phyloP scores from a whole-genome alignment of 2,888 invertebrate genomes.

The Cheilosia soror region DNA sequence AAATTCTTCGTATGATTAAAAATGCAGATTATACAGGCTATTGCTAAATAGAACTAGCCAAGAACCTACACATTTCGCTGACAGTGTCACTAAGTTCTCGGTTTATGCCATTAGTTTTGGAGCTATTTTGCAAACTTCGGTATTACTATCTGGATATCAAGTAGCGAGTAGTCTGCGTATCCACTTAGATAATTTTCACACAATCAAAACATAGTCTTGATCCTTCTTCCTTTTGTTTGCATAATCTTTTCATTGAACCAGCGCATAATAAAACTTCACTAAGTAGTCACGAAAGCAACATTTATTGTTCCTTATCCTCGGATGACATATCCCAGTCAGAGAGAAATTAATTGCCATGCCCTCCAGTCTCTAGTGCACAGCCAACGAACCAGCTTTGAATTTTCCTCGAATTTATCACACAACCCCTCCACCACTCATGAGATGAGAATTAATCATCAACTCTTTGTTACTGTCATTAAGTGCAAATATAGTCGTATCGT shows the following conservation, averaged over 20 bases:
- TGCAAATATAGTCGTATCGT: conserved; percentile 61
- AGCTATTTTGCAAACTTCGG: too few species aligned
- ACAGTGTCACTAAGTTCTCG: too few species aligned
- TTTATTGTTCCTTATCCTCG: conserved; percentile 50
- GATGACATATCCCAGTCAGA: conserved; percentile 43
- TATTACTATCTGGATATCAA: too few species aligned
- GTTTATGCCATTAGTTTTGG: too few species aligned
- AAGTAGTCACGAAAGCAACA: conserved; percentile 52
- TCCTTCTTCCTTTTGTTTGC: not conserved
- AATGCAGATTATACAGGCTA: too few species aligned
- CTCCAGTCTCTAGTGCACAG: not conserved
- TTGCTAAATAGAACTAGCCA: too few species aligned
- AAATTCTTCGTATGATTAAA: too few species aligned
- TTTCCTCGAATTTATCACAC: conserved; percentile 57
- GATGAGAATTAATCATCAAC: conserved; percentile 72
- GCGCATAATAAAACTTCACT: conserved; percentile 13
- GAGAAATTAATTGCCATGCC: conserved; percentile 57
- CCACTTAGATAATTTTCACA: too few species aligned
- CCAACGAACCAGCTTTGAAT: conserved; percentile 40
- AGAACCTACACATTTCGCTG: too few species aligned
- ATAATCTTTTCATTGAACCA: not conserved
- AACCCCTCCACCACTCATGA: conserved; percentile 18
- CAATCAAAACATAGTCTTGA: not conserved
- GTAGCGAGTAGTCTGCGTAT: too few species aligned
- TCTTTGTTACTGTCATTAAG: conserved; percentile 74